A percentile compares a stretch with the other conserved stretches of the same genome.
Evolutionary conservation across 2,797 vertebrate genomes (phyloP).

Genomic region (Anas acuta): DNA sequence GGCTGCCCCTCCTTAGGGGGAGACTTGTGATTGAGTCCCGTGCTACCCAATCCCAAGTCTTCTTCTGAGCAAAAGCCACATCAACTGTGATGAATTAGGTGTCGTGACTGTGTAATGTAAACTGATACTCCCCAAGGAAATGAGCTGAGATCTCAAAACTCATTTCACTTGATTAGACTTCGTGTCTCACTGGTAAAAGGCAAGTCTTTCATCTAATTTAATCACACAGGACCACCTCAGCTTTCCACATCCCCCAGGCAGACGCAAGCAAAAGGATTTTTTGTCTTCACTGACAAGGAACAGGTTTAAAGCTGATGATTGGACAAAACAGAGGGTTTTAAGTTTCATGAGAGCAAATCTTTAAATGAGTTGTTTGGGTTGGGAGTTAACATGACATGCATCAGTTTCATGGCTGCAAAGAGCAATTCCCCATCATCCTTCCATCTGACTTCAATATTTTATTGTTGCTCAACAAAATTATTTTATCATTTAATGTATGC

Average conservation of each 20-base stretch:
- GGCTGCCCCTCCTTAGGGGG: constrained; percentile 51
- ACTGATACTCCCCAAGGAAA: constrained; percentile 79
- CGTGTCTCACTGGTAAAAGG: constrained; percentile 74
- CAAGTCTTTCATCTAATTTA: constrained; percentile 83
- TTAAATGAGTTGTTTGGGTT: constrained; percentile 69
- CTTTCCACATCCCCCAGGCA: constrained; percentile 76
- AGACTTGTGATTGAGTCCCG: constrained; percentile 74
- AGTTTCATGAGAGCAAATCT: constrained; percentile 75
- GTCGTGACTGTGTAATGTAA: constrained; percentile 77
- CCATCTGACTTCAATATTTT: constrained; percentile 59
- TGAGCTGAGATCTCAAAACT: constrained; percentile 82
- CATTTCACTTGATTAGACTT: constrained; percentile 85
- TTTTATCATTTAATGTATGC: constrained; percentile 22
- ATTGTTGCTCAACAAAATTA: constrained; percentile 65
- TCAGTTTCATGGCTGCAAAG: constrained; percentile 56
- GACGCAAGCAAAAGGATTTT: constrained; percentile 78
- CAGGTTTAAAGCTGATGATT: constrained; percentile 78
- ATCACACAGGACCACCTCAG: constrained; percentile 80
- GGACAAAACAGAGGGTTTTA: constrained; percentile 74
- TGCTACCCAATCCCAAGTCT: constrained; percentile 49
- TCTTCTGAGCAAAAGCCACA: constrained; percentile 74
- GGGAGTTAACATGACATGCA: constrained; percentile 72
- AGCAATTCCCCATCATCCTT: constrained; percentile 59
- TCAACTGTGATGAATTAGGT: constrained; percentile 79
- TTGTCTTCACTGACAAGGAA: constrained; percentile 80